Base-by-base conservation (phyloP, 2,797 vertebrate genomes). In the Sebastes nivosus region DNA sequence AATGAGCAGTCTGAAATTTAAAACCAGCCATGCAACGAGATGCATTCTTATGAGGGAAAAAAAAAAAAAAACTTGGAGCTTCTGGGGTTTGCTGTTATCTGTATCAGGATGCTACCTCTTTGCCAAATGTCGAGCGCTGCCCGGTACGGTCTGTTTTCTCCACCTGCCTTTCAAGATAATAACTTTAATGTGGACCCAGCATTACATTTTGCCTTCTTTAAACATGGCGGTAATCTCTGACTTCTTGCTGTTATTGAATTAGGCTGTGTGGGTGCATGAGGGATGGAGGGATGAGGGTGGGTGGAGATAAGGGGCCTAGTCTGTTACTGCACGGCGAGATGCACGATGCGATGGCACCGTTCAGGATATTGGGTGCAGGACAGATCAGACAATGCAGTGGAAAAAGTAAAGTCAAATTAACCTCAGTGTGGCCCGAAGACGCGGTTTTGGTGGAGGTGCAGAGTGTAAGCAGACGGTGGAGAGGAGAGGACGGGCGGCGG, bases 121-220 rank as follows among this genome's bases (percentile, higher is more conserved):
- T 78, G 79, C 80, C 88, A 87, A 88, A 81, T 64, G 65, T 79
- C 3, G 16, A 77, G 68, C 60, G 1, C 66, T 68, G 75, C 72
- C 63, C 87, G 52, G 61, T 79, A 42, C 57, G 4, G 65, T 87
- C 55, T 81, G 77, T 59, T 73, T 77, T 80, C 87, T 79, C 85
- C 88, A 82, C 88, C 84, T 84, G 82, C 67, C 85, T 94, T 94
- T 93, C 91, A 92, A 95, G 95, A 96, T 94, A 95, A 94, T 94
- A 94, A 95, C 96, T 95, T 96, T 95, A 94, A 95, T 93, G 95
- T 94, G 91, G 88, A 91, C 89, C 92, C 90, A 72, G 85, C 94
- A 95, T 95, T 94, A 93, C 94, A 94, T 94, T 95, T 94, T 93
- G 92, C 93, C 91, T 94, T 94, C 93, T 94, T 96, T 94, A 95